Percentiles rank a stretch among this genome's conserved stretches.
Evolutionary conservation across 2,797 vertebrate species (phyloP).

Genomic region (Percopsis omiscomaycus): DNA sequence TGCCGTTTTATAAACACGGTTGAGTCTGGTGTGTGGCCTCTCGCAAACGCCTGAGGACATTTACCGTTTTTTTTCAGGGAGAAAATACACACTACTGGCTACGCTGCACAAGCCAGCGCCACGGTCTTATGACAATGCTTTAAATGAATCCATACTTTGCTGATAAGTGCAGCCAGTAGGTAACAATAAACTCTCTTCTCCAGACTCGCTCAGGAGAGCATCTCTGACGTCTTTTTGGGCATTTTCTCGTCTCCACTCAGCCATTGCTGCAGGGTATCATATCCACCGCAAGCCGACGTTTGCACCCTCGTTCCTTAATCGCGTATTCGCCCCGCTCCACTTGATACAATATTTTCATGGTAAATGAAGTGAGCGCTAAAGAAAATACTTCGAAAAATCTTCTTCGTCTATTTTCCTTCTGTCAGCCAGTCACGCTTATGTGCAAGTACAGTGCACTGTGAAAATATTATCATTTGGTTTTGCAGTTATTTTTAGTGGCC

Average conservation of each 20-base stretch:
- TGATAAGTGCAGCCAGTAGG: background rate
- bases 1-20: constrained; percentile 54
- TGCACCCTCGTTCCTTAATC: constrained; percentile 13
- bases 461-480: constrained; percentile 79
- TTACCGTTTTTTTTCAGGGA: background rate
- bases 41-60: background rate
- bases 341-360: constrained; percentile 57
- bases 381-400: constrained; percentile 71
- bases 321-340: constrained; percentile 36
- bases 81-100: background rate
- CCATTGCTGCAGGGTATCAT: background rate
- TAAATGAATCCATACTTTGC: background rate
- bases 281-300: background rate
- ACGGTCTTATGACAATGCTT: background rate
- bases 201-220: background rate
- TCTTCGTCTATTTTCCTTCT: constrained; percentile 76
- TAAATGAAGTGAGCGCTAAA: constrained; percentile 65
- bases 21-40: constrained; percentile 49
- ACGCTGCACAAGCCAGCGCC: too few relatives aligned
- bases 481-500: constrained; percentile 75
- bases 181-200: background rate
- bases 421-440: constrained; percentile 60
- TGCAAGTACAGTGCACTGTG: constrained; percentile 57
- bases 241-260: constrained; percentile 8
- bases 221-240: background rate